These are phyloP conservation scores for Myodes glareolus DNA, from an alignment of 2,113 vertebrate genomes.

Conservation along the genomic window DNA sequence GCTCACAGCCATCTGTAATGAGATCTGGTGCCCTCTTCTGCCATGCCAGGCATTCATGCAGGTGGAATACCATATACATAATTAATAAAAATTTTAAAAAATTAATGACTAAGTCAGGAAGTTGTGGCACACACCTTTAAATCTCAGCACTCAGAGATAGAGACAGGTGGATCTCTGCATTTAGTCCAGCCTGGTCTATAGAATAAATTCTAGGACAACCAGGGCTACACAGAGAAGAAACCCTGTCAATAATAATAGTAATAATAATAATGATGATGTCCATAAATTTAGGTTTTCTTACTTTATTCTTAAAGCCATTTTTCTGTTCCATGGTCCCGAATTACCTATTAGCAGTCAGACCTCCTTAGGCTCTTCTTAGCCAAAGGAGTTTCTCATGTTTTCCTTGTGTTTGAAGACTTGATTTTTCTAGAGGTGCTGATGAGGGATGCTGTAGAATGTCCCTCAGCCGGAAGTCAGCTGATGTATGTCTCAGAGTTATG, in stretches of 20 bases:
- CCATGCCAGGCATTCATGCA: too few relatives aligned
- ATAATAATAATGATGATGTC: background rate
- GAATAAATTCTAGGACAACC: background rate
- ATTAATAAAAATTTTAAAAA: background rate
- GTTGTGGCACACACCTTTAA: background rate
- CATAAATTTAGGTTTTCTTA: background rate
- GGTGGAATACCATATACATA: too few relatives aligned
- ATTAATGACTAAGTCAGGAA: background rate
- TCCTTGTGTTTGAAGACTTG: slow-evolving; percentile 52
- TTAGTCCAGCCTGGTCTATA: background rate
- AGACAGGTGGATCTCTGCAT: background rate
- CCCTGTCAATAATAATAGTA: background rate
- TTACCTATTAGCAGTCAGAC: background rate
- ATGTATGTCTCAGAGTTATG: background rate
- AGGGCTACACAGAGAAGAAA: background rate
- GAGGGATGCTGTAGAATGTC: background rate
- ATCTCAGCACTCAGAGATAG: background rate
- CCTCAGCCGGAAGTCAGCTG: background rate
- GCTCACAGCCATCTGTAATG: too few relatives aligned
- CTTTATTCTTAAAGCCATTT: slow-evolving; percentile 19
- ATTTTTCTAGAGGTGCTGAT: background rate
- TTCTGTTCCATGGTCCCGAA: background rate
- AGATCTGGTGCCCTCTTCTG: too few relatives aligned
- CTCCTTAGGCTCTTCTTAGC: background rate
- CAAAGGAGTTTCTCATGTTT: background rate